These are phyloP conservation scores for Dicerorhinus sumatrensis DNA, from an alignment of 2,113 vertebrate genomes.

Conservation along the genomic window DNA sequence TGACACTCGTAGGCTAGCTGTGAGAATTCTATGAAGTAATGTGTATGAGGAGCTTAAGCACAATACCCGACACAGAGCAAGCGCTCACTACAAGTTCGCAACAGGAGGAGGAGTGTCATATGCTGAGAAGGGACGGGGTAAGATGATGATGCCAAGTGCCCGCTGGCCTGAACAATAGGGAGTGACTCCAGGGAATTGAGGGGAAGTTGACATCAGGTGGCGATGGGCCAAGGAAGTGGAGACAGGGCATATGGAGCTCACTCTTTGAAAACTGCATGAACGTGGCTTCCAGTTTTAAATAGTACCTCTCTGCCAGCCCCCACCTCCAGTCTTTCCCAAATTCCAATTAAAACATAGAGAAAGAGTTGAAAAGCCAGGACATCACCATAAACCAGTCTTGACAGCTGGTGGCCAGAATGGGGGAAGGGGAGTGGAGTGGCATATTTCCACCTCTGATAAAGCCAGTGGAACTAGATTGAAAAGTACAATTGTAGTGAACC, in stretches of 20 bases:
- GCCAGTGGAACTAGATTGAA: not conserved
- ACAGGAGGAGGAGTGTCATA: not conserved
- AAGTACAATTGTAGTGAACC: slow-evolving; percentile 26
- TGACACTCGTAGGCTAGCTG: not conserved
- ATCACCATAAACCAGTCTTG: not conserved
- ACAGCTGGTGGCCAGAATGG: not conserved
- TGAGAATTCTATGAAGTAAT: not conserved
- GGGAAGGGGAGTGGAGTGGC: not conserved
- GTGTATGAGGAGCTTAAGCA: not conserved
- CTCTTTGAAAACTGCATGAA: not conserved
- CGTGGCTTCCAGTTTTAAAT: not conserved
- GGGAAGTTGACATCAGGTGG: not conserved
- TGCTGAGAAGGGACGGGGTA: not conserved
- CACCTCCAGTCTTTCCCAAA: not conserved
- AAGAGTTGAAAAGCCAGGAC: not conserved
- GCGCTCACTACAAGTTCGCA: no score
- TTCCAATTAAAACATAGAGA: not conserved
- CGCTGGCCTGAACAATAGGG: not conserved
- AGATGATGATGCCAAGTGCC: not conserved
- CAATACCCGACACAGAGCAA: no score
- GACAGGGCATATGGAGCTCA: not conserved
- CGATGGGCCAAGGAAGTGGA: not conserved
- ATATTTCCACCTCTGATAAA: slow-evolving; percentile 24
- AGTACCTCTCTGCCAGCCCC: not conserved
- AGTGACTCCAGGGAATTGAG: not conserved